phyloP scores from a whole-genome alignment of 2,113 vertebrate genomes.

The Chaetura pelagica region DNA sequence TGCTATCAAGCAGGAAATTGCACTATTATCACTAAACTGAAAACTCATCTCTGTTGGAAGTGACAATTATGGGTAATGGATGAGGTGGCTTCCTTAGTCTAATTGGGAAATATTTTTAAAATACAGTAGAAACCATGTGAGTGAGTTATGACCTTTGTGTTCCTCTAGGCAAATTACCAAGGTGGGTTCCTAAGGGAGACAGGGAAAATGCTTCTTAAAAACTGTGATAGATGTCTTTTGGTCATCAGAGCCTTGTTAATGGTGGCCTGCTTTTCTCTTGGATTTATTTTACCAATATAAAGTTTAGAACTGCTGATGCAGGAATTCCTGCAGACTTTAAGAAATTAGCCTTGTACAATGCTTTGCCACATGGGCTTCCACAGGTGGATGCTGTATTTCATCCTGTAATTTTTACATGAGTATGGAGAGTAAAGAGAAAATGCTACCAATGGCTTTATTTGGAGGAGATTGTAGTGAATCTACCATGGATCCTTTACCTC shows the following conservation, averaged over 20 bases:
- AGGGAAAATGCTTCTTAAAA: conserved; percentile 14
- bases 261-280: conserved; percentile 47
- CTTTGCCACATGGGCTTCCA: not conserved
- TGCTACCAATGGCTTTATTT: not conserved
- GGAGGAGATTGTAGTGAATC: not conserved
- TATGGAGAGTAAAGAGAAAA: not conserved
- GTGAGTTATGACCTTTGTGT: conserved; percentile 22
- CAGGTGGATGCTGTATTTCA: not conserved
- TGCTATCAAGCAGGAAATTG: not conserved
- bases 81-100: conserved; percentile 33
- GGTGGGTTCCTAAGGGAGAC: conserved; percentile 27
- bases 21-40: conserved; percentile 9
- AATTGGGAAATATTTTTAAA: conserved; percentile 65
- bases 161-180: conserved; percentile 40
- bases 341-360: not conserved
- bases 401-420: not conserved
- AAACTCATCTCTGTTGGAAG: conserved; percentile 53
- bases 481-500: not conserved
- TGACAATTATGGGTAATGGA: conserved; percentile 65
- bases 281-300: conserved; percentile 11
- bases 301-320: conserved; percentile 43
- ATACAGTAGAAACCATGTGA: not conserved
- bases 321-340: not conserved
- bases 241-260: conserved; percentile 57
- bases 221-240: conserved; percentile 27